A percentile compares a stretch with the other conserved stretches of the same genome.
These are phyloP conservation scores for Actinernus sp. DNA, from an alignment of 92 coral and sea anemone genomes.

Conservation along the genomic window DNA sequence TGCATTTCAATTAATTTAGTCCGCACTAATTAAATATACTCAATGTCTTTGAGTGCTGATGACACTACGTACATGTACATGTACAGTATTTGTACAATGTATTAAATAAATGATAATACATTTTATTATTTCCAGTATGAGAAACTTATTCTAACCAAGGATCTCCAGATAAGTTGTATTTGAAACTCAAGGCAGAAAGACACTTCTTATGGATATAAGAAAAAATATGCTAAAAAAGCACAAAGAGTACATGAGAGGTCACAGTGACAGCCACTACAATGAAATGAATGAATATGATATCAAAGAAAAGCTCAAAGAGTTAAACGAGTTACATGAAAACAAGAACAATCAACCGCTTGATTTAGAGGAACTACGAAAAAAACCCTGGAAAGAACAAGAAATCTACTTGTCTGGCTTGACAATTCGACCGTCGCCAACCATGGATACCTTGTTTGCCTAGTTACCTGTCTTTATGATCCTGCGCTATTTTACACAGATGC, in stretches of 20 bases:
- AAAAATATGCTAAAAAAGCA: conserved; percentile 23
- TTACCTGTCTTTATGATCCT: conserved; percentile 37
- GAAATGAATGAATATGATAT: conserved; percentile 14
- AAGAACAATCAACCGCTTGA: background rate
- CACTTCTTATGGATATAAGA: conserved; percentile 19
- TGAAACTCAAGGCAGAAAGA: conserved; percentile 37
- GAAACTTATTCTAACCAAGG: conserved; percentile 35
- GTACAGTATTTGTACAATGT: background rate
- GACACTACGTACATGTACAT: too few species aligned
- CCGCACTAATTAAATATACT: too few species aligned
- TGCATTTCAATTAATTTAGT: too few species aligned
- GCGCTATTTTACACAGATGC: conserved; percentile 18
- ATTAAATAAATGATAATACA: background rate
- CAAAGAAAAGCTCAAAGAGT: conserved; percentile 11
- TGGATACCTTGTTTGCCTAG: conserved; percentile 32
- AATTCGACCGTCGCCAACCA: conserved; percentile 43
- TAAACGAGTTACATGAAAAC: conserved; percentile 9
- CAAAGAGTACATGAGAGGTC: conserved; percentile 15
- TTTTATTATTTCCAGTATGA: conserved; percentile 25
- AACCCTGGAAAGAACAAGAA: conserved; percentile 16
- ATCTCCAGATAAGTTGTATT: conserved; percentile 16
- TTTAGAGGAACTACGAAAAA: conserved; percentile 6
- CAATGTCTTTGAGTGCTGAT: background rate
- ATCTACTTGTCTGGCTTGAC: conserved; percentile 42
- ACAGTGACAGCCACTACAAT: conserved; percentile 1